phyloP scores from a whole-genome alignment of 1,140 invertebrate species.

The Drosophila watanabei region DNA sequence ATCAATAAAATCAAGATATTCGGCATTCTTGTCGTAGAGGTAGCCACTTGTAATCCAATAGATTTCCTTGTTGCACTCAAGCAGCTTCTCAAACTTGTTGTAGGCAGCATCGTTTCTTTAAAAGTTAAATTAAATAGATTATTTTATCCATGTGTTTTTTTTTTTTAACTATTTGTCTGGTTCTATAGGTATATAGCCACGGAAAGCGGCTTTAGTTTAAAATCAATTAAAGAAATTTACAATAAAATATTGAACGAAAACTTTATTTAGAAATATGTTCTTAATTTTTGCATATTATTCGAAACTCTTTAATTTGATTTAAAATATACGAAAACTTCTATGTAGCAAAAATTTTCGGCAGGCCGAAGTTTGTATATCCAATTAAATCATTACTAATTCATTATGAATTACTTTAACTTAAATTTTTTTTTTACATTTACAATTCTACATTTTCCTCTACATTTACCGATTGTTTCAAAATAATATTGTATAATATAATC shows the following conservation, averaged over 20 bases:
- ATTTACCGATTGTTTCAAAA: no score
- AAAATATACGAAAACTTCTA: not conserved
- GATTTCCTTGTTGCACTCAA: conserved; percentile 82
- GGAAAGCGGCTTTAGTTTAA: not conserved
- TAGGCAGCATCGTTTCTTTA: conserved; percentile 81
- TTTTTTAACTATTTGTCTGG: not conserved
- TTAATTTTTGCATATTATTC: not conserved
- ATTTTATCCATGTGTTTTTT: not conserved
- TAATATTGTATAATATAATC: no score
- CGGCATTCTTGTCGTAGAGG: conserved; percentile 82
- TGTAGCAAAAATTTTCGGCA: no score
- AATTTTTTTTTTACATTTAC: no score
- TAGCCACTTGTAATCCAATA: conserved; percentile 84
- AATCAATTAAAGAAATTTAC: not conserved
- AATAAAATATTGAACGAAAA: not conserved
- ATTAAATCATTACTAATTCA: no score
- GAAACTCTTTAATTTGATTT: not conserved
- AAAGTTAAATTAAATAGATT: conserved; percentile 3
- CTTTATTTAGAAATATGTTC: not conserved
- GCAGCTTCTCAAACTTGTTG: conserved; percentile 83
- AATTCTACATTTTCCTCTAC: no score
- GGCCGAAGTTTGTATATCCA: no score
- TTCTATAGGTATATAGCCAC: not conserved
- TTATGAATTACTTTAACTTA: no score
- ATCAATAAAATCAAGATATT: conserved; percentile 85